Conservation (phyloP, 2,113 vertebrate species). For the Onychostoma macrolepis region DNA sequence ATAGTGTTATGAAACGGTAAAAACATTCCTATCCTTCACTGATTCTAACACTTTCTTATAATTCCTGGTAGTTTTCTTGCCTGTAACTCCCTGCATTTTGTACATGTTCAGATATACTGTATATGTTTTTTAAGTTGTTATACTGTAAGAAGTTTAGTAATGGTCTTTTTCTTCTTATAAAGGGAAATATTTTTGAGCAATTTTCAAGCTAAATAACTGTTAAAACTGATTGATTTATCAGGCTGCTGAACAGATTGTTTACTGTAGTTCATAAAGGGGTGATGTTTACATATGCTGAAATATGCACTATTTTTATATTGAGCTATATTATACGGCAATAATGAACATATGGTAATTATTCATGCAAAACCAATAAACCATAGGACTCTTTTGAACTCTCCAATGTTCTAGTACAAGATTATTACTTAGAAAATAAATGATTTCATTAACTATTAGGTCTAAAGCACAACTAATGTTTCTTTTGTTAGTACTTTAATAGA, state of each 20-base stretch:
- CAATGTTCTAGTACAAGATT: neutral
- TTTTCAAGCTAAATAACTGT: neutral
- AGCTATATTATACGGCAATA: too few relatives aligned
- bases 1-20: neutral
- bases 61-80: slow-evolving; percentile 21
- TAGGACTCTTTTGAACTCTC: neutral
- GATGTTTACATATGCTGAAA: neutral
- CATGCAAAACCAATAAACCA: neutral
- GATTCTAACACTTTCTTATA: slow-evolving; percentile 1
- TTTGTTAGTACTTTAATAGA: neutral
- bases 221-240: neutral
- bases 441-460: neutral
- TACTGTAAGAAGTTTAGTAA: neutral
- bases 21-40: neutral
- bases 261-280: neutral
- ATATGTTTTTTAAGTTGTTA: neutral
- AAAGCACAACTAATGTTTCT: neutral
- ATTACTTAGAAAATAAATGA: neutral
- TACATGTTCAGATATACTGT: neutral
- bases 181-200: neutral
- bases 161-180: neutral
- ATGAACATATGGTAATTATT: neutral
- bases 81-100: neutral
- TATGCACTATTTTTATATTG: neutral
- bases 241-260: neutral